Evolutionary conservation across 2,888 invertebrate genomes (phyloP).

Genomic region (Morpho helenor): DNA sequence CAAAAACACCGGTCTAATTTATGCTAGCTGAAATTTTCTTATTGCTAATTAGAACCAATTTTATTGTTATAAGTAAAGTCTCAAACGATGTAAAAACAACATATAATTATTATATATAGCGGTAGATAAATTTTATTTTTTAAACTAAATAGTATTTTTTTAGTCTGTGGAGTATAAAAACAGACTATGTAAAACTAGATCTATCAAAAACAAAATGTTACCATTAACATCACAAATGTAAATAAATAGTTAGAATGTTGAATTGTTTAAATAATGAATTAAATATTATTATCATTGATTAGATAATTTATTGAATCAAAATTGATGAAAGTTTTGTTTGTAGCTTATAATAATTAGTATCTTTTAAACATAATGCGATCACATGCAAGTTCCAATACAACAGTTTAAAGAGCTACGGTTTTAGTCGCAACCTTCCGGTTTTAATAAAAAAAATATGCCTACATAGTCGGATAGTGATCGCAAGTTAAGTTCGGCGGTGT

Average conservation of each 20-base stretch:
- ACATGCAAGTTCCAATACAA: no score
- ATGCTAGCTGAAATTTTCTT: slow-evolving; percentile 6
- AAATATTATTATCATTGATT: slow-evolving; percentile 21
- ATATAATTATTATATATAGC: slow-evolving; percentile 5
- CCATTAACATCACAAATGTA: slow-evolving; percentile 64
- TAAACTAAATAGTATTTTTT: slow-evolving; percentile 1
- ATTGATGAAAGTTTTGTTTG: no score
- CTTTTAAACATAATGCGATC: no score
- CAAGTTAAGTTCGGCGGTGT: no score
- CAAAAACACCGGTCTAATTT: background rate
- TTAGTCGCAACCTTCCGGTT: no score
- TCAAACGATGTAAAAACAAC: slow-evolving; percentile 4
- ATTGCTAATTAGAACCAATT: slow-evolving; percentile 3
- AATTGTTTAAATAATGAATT: slow-evolving; percentile 43
- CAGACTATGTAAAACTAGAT: slow-evolving; percentile 7
- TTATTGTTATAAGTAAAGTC: slow-evolving; percentile 7
- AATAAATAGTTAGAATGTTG: slow-evolving; percentile 62
- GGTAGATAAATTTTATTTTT: slow-evolving; percentile 13
- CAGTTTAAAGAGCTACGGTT: no score
- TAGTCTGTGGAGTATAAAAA: slow-evolving; percentile 2
- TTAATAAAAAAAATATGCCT: no score
- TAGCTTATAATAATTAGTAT: no score
- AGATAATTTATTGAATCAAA: background rate
- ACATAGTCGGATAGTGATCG: no score
- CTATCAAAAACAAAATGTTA: slow-evolving; percentile 39